Evolutionary conservation across 2,888 invertebrate species (phyloP), one percentile per base, ranked within the genome.

Genomic region (Himalopsyche kuldschensis): DNA sequence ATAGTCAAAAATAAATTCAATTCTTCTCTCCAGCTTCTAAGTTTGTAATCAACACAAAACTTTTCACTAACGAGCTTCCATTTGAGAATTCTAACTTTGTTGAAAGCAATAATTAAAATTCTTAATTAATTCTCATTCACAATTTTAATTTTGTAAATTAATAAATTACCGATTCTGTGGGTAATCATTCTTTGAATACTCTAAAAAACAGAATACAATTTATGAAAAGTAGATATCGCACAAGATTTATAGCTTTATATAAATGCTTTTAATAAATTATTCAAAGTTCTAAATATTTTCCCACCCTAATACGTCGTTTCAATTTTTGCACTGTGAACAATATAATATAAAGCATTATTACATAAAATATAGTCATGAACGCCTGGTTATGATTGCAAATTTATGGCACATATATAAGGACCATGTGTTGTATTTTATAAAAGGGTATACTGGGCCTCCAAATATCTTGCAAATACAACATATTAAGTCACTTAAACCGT

Each of bases 81-180:
- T 80, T 83, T 69, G 77, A 32, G 80, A 30, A 83, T 80, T 80
- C 80, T 48, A 77, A 83, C 80, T 83, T 80, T 77, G 69, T 77
- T 63, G 55, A 30, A 82, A 78, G 35, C 41, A 32, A 78, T 80
- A 80, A 83, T 83, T 83, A 83, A 80, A 83, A 83, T 83, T 80
- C 83, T 77, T 63, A 83, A 83, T 83, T 83, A 83, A 83, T 83
- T 79, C 75, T 80, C 83, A 80, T 83, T 80, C 75, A 78, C 77
- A 63, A 83, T 83, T 83, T 83, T 80, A 80, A 83, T 83, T 83
- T 77, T 80, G 48, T 48, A 78, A 83, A 83, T 80, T 83, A 83
- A 80, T 79, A 80, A 80, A 41, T 31, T 69, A 82, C 32, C 31
- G 55, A 55, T 55, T 55, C 20, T 55, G 55, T 6, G 55, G 55